Evolutionary conservation across 2,888 invertebrate genomes (phyloP).

Genomic region (Drosophila tripunctata): DNA sequence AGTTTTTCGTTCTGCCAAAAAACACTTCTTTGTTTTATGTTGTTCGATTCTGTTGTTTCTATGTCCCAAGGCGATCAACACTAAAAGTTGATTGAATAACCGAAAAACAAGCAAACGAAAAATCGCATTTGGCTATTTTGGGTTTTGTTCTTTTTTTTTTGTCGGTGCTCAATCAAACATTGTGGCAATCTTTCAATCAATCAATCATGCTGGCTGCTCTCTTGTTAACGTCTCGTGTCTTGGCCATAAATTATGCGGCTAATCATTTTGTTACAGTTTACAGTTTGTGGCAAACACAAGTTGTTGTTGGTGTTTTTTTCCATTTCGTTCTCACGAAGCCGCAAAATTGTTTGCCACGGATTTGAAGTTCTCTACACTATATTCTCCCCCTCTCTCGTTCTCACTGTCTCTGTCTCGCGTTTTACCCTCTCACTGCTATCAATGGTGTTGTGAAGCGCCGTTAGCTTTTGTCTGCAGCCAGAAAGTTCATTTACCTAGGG

Average conservation of each 20-base stretch:
- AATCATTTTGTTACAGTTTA: constrained; percentile 77
- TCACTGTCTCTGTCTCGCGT: background rate
- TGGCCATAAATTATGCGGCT: constrained; percentile 71
- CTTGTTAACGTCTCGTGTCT: constrained; percentile 51
- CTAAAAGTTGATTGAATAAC: constrained; percentile 50
- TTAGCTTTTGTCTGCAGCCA: constrained; percentile 64
- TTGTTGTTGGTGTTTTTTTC: constrained; percentile 28
- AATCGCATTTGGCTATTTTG: constrained; percentile 50
- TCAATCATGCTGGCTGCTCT: constrained; percentile 36
- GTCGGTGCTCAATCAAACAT: constrained; percentile 30
- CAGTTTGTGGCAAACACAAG: constrained; percentile 37
- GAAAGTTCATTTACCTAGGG: constrained; percentile 71
- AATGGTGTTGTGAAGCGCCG: constrained; percentile 53
- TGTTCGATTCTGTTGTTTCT: background rate
- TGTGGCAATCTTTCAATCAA: constrained; percentile 49
- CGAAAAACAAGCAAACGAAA: constrained; percentile 28
- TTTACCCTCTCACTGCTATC: constrained; percentile 1
- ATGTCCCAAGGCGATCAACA: constrained; percentile 41
- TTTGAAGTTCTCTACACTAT: constrained; percentile 13
- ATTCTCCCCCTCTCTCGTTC: constrained; percentile 1
- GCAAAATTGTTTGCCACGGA: constrained; percentile 54
- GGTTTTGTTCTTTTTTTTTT: background rate
- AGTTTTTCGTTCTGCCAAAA: background rate
- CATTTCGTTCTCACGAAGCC: constrained; percentile 68
- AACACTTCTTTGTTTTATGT: background rate